Evolutionary conservation across 2,113 vertebrate genomes (phyloP).

Genomic region (Heptranchias perlo): DNA sequence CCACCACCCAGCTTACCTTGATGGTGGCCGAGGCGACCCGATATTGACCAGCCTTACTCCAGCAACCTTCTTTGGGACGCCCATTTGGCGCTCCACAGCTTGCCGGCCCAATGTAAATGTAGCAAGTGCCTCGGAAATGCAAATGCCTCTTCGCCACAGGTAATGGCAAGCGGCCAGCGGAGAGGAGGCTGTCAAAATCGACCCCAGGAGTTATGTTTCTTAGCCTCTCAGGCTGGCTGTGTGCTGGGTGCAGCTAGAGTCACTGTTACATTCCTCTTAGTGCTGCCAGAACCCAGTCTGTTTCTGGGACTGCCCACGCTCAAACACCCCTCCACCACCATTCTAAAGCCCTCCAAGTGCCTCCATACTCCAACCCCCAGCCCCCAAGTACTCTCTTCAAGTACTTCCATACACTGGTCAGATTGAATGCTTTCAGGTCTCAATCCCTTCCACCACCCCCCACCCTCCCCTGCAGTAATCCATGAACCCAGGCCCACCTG

Average conservation of each 20-base stretch:
- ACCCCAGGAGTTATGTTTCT: background rate
- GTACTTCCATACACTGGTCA: background rate
- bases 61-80: background rate
- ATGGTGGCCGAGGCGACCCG: background rate
- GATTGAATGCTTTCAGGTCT: background rate
- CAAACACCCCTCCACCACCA: background rate
- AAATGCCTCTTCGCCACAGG: background rate
- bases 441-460: background rate
- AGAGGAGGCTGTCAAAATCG: background rate
- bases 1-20: background rate
- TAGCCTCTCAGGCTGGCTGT: background rate
- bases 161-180: background rate
- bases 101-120: background rate
- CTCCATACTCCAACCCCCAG: background rate
- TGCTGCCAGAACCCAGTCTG: background rate
- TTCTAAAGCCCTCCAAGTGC: background rate
- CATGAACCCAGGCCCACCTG: background rate
- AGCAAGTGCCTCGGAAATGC: background rate
- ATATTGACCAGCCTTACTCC: background rate
- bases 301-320: background rate
- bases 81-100: background rate
- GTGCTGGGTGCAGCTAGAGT: background rate
- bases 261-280: background rate
- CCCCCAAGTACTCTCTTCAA: background rate
- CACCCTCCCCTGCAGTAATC: background rate